phyloP scores from a whole-genome alignment of 2,113 vertebrate species.

The Gasterosteus nipponicus region DNA sequence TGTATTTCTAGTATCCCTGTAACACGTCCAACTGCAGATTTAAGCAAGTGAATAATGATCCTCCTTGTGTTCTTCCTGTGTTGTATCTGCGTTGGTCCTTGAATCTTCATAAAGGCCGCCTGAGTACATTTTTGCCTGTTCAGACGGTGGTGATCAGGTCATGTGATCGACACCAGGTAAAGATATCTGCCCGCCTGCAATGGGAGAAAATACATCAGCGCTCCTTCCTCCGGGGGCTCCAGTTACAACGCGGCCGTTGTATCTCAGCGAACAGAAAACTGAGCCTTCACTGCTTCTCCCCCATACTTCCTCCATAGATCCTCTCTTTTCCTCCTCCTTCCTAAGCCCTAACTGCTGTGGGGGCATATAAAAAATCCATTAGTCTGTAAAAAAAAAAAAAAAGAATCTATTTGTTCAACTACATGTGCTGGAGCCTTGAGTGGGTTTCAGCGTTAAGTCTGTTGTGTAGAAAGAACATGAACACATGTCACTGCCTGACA shows the following conservation, averaged over 20 bases:
- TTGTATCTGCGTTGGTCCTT: neutral
- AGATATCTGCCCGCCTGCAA: constrained; percentile 40
- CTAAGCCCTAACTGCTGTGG: constrained; percentile 4
- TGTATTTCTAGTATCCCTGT: neutral
- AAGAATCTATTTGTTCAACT: constrained; percentile 1
- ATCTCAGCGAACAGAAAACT: constrained; percentile 41
- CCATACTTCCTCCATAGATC: constrained; percentile 2
- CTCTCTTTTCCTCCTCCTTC: constrained; percentile 15
- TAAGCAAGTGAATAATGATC: neutral
- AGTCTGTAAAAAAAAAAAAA: neutral
- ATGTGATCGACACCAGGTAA: constrained; percentile 53
- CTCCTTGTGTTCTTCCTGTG: neutral
- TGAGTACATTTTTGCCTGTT: constrained; percentile 18
- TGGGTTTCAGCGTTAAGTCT: neutral
- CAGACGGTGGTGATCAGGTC: constrained; percentile 41
- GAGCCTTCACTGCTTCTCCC: constrained; percentile 28
- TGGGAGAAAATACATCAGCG: constrained; percentile 50
- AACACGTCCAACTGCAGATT: neutral
- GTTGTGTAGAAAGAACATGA: neutral
- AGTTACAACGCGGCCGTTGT: constrained; percentile 45
- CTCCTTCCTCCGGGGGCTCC: constrained; percentile 27
- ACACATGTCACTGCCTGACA: neutral
- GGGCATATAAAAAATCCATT: neutral
- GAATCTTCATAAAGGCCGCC: neutral
- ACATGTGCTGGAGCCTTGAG: neutral